Percentiles rank a stretch among this genome's conserved stretches.
Evolutionary conservation across 2,888 invertebrate genomes (phyloP).

Genomic region (Polietes domitor): DNA sequence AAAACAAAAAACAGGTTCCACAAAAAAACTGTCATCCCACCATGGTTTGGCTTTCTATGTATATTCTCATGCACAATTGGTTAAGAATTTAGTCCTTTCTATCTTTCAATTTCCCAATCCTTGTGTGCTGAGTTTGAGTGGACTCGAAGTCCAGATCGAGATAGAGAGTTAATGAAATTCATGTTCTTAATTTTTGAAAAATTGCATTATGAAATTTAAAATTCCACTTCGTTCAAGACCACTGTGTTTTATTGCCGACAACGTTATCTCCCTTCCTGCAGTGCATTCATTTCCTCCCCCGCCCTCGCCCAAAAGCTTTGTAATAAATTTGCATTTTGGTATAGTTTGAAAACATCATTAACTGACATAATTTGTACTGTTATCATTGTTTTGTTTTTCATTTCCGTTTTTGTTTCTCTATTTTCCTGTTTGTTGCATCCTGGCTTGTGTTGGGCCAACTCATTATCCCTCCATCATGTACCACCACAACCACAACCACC

Average conservation of each 20-base stretch:
- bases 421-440: conserved; percentile 23
- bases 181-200: too few species aligned
- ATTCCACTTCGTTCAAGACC: not conserved
- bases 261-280: not conserved
- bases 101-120: too few species aligned
- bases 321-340: conserved; percentile 36
- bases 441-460: conserved; percentile 37
- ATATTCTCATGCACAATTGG: too few species aligned
- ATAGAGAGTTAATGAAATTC: too few species aligned
- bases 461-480: not conserved
- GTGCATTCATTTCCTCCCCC: not conserved
- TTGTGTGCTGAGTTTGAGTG: too few species aligned
- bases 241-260: not conserved
- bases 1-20: too few species aligned
- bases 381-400: conserved; percentile 38
- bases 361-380: conserved; percentile 35
- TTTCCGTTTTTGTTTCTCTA: conserved; percentile 43
- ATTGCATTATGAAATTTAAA: too few species aligned
- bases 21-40: too few species aligned
- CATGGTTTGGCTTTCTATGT: too few species aligned
- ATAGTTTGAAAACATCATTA: conserved; percentile 13
- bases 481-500: not conserved
- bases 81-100: too few species aligned
- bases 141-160: too few species aligned
- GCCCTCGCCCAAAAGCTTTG: conserved; percentile 1